These are phyloP conservation scores for Laothoe populi DNA, from an alignment of 2,888 invertebrate genomes.

Conservation along the genomic window DNA sequence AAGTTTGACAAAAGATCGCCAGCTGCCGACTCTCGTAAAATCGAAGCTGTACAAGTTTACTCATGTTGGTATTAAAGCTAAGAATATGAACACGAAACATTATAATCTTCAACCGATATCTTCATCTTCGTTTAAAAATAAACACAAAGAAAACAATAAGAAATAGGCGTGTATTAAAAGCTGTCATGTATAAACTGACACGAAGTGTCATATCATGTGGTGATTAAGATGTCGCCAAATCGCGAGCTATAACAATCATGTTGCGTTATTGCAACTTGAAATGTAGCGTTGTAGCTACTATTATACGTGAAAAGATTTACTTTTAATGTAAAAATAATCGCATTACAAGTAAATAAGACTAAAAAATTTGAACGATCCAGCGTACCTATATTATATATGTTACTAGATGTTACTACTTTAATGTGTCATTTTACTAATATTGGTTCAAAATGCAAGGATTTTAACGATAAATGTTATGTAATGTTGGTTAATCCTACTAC, in stretches of 20 bases:
- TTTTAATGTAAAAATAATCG: not conserved
- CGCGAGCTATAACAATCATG: conserved; percentile 1
- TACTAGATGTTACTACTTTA: not conserved
- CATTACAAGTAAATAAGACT: no score
- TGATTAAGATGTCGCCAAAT: not conserved
- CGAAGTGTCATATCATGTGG: not conserved
- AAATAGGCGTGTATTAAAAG: no score
- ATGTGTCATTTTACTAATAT: no score
- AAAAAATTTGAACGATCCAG: no score
- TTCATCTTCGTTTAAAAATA: no score
- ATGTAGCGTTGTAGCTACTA: not conserved
- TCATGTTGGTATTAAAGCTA: no score
- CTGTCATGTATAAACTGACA: no score
- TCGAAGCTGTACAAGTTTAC: not conserved
- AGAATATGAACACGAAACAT: no score
- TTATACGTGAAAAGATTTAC: not conserved
- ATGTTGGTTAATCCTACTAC: not conserved
- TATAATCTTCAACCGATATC: no score
- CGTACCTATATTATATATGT: no score
- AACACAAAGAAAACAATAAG: no score
- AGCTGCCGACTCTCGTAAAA: conserved; percentile 53
- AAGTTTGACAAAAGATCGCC: conserved; percentile 68
- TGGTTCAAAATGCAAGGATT: no score
- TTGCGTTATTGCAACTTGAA: not conserved
- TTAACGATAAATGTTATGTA: not conserved